Evolutionary conservation across 2,888 invertebrate species (phyloP), one percentile per base, ranked within the genome.

Genomic region (Platyscelio sp.): DNA sequence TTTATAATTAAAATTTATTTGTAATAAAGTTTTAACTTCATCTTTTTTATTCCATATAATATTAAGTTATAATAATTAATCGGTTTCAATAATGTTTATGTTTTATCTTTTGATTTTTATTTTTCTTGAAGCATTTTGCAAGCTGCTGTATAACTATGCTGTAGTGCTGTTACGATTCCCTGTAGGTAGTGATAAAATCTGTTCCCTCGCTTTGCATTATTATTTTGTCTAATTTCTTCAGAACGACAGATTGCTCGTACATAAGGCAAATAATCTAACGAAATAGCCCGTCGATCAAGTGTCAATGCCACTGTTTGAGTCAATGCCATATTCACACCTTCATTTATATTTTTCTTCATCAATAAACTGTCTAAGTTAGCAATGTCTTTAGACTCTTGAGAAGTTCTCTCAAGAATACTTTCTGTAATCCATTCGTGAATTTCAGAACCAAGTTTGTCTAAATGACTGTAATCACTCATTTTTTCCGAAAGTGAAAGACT

Each of bases 171-270:
- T 2, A 67, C 58, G 2, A 95, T 92, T 63, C 95, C 95, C 87
- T 96, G 95, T n/a, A 97, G 94, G 93, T 97, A 97, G 92, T 97
- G 97, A 93, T 96, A 97, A 93, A 97, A 97, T 75, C 97, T 95
- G 90, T 96, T 97, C 83, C 96, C 96, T 82, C 97, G 95, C 91
- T 97, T 97, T 1, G 92, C 94, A 88, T 95, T 96, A 27, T 90
- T 93, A 60, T 95, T 95, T 38, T 95, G 94, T 89, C 96, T 96
- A 15, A 89, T 90, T 87, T 95, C 95, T 91, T 98, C 97, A 51
- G 95, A 94, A 86, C 97, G 95, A 86, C 97, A 96, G 74, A 98
- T 96, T 18, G 95, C 93, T 38, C 97, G 95, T 86, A 97, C 94
- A 0, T 94, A 92, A 0, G 97, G 95, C 93, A 97, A 95, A 91